These are phyloP conservation scores for Meiosimyza decipiens DNA, from an alignment of 2,888 invertebrate species.

Conservation along the genomic window DNA sequence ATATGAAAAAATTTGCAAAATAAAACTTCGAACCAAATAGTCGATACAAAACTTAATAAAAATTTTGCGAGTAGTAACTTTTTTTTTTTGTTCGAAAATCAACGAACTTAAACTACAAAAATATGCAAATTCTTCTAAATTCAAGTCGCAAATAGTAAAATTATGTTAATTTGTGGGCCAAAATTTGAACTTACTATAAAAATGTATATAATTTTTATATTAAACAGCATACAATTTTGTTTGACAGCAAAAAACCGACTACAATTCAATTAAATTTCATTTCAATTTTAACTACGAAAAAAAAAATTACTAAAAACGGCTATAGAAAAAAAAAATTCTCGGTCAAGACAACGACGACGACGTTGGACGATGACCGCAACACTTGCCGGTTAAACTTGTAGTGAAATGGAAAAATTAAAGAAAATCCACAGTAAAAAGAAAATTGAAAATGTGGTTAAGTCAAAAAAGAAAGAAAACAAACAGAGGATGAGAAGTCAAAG, in stretches of 20 bases:
- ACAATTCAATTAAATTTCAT: background rate
- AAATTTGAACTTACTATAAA: background rate
- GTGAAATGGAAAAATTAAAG: constrained; percentile 3
- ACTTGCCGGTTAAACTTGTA: constrained; percentile 12
- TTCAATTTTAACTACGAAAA: background rate
- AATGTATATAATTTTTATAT: background rate
- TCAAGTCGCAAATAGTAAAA: background rate
- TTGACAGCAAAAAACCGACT: background rate
- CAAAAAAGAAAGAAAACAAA: background rate
- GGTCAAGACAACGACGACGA: background rate
- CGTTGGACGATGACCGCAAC: background rate
- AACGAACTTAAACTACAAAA: background rate
- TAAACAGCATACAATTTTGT: background rate
- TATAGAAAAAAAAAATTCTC: no score
- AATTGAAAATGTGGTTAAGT: background rate
- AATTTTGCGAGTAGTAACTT: no score
- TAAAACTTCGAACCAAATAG: no score
- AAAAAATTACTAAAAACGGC: no score
- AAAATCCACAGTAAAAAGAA: background rate
- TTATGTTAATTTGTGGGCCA: background rate
- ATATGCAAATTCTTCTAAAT: background rate
- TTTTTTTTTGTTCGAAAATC: no score
- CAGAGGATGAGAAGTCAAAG: background rate
- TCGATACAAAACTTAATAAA: no score
- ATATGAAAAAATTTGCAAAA: no score